These are phyloP conservation scores for Hermaeophaga mercurialis DNA, from an alignment of 2,888 invertebrate species.

Conservation along the genomic window DNA sequence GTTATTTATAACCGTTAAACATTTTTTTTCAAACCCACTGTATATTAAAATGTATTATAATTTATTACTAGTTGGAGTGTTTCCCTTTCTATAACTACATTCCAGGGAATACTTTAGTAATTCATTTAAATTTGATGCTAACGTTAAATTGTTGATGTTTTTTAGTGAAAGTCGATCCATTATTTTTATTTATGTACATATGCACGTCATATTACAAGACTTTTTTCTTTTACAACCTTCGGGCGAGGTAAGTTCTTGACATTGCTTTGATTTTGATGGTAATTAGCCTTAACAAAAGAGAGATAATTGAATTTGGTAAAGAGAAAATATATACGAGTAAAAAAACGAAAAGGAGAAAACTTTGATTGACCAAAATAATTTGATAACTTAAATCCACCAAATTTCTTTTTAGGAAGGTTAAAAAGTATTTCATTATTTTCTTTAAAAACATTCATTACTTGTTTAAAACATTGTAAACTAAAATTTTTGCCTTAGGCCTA, in stretches of 20 bases:
- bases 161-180: slow-evolving; percentile 12
- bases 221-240: slow-evolving; percentile 4
- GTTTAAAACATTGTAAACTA: no score
- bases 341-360: no score
- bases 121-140: neutral
- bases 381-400: no score
- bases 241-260: neutral
- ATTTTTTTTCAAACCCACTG: neutral
- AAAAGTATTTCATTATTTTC: no score
- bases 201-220: neutral
- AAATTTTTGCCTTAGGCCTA: no score
- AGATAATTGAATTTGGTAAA: no score
- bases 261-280: neutral
- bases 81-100: slow-evolving; percentile 13
- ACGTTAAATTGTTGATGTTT: slow-evolving; percentile 7
- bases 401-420: no score
- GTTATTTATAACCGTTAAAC: no score
- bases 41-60: neutral
- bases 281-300: no score
- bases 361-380: no score
- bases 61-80: slow-evolving; percentile 3
- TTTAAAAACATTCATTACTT: no score
- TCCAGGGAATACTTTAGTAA: neutral
- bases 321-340: no score
- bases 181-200: slow-evolving; percentile 12